These are phyloP conservation scores for Ganaspis brasiliensis DNA, from an alignment of 2,888 invertebrate genomes.

Conservation along the genomic window DNA sequence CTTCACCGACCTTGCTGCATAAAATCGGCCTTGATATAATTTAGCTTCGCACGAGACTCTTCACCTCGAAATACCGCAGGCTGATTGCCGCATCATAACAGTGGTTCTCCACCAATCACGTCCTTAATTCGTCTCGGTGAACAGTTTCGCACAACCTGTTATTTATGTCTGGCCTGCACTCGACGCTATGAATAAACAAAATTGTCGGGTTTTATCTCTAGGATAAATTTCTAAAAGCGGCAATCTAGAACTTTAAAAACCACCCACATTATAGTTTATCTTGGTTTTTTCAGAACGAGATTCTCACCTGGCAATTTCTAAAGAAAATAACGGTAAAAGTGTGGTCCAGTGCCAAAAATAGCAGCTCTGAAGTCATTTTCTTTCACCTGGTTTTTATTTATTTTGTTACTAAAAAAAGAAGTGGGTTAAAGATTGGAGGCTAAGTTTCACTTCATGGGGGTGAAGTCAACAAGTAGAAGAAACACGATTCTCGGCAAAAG, in stretches of 20 bases:
- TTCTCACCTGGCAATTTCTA: neutral
- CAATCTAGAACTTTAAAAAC: neutral
- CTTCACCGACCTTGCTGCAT: slow-evolving; percentile 23
- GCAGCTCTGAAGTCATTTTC: neutral
- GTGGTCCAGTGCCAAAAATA: neutral
- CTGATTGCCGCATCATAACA: slow-evolving; percentile 36
- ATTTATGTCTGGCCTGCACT: slow-evolving; percentile 7
- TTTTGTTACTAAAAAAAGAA: neutral
- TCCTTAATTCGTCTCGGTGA: neutral
- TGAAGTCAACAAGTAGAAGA: too few relatives aligned
- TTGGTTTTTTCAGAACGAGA: neutral
- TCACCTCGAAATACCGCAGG: slow-evolving; percentile 22
- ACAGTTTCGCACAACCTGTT: neutral
- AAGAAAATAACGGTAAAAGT: slow-evolving; percentile 25
- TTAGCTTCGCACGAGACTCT: slow-evolving; percentile 14
- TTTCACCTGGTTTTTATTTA: neutral
- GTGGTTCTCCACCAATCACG: slow-evolving; percentile 20
- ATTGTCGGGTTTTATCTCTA: neutral
- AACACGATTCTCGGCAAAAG: too few relatives aligned
- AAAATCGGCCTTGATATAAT: slow-evolving; percentile 36
- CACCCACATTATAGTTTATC: neutral
- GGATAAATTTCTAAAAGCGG: neutral
- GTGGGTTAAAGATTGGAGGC: too few relatives aligned
- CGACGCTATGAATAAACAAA: neutral
- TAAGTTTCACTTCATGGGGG: too few relatives aligned